These are phyloP conservation scores for Seira musarum DNA, from an alignment of 2,888 invertebrate genomes.

Conservation along the genomic window DNA sequence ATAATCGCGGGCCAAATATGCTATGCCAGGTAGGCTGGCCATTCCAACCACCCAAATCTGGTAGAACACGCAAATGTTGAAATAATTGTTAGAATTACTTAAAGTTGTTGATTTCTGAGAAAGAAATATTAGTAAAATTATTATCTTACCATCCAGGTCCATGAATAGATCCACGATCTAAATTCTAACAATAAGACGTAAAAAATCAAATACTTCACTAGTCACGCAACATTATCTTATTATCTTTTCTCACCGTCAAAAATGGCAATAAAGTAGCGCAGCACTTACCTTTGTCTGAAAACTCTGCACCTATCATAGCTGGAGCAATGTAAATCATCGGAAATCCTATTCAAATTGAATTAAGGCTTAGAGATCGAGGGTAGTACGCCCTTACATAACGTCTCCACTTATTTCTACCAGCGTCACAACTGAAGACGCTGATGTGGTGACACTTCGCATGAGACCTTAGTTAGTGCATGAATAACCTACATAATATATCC, in stretches of 20 bases:
- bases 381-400: no score
- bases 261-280: no score
- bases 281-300: constrained; percentile 60
- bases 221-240: background rate
- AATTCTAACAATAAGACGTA: constrained; percentile 38
- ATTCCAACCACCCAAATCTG: constrained; percentile 68
- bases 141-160: constrained; percentile 59
- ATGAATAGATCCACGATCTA: constrained; percentile 57
- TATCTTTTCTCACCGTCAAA: no score
- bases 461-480: no score
- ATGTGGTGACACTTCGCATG: no score
- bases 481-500: no score
- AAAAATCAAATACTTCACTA: background rate
- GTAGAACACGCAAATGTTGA: background rate
- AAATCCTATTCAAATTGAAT: constrained; percentile 36
- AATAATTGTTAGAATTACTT: no score
- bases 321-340: constrained; percentile 64
- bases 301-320: constrained; percentile 62
- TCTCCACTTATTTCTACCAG: no score
- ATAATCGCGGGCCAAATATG: constrained; percentile 70
- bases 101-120: no score
- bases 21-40: constrained; percentile 70
- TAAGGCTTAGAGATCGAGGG: no score
- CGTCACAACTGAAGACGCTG: no score
- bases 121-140: no score